phyloP scores from a whole-genome alignment of 2,888 invertebrate genomes.

The Agapostemon virescens region DNA sequence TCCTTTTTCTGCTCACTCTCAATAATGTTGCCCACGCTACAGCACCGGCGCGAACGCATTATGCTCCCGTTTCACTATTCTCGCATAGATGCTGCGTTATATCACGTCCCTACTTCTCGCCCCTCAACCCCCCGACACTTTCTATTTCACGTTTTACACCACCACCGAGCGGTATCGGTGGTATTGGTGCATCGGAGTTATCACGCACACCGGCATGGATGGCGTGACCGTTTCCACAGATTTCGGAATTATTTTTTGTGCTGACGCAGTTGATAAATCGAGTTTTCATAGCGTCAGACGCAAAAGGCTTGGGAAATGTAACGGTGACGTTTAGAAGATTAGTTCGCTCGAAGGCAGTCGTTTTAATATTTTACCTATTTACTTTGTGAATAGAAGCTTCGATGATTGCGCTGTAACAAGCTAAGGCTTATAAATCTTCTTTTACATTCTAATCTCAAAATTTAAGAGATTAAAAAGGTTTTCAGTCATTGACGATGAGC shows the following conservation, averaged over 20 bases:
- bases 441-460: too few relatives aligned
- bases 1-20: constrained; percentile 34
- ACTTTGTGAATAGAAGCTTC: too few relatives aligned
- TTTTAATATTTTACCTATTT: too few relatives aligned
- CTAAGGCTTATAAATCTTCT: too few relatives aligned
- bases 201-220: background rate
- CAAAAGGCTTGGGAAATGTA: background rate
- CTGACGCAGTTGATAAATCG: background rate
- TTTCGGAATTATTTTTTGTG: background rate
- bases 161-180: background rate
- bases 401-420: too few relatives aligned
- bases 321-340: background rate
- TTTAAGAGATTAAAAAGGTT: too few relatives aligned
- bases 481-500: too few relatives aligned
- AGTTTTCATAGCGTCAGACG: background rate
- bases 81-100: constrained; percentile 16
- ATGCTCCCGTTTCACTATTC: background rate
- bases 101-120: too few relatives aligned
- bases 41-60: constrained; percentile 19
- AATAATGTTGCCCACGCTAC: constrained; percentile 23
- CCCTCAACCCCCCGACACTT: background rate
- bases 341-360: background rate
- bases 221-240: background rate
- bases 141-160: background rate
- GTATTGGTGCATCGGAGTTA: constrained; percentile 5